Base-by-base conservation (phyloP, 1,140 invertebrate genomes). In the Formica selysi region DNA sequence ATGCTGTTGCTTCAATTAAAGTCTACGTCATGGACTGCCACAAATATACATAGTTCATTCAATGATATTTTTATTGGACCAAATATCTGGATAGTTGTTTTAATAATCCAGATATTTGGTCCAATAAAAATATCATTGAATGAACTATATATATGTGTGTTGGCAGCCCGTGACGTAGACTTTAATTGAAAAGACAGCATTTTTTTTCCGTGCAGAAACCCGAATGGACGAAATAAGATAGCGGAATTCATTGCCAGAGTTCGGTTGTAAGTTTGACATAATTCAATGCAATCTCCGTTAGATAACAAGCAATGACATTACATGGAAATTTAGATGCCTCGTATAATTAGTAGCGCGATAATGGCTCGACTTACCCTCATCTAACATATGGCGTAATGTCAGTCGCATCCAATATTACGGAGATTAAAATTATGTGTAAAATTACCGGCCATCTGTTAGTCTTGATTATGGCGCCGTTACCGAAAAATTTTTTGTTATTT, bases 341-440 rank as follows among this genome's bases (percentile, higher is more conserved):
- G 26, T 16, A 76, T n/a, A 84, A 76, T 76, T 76, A 76, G 70
- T 32, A 26, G 54, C 80, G 13, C 38, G 41, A 13, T 62, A 84
- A 74, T 84, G 71, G 44, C 32, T 70, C 32, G 26, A 62, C 16
- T 38, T 44, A 74, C 11, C 38, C 22, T 67, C 41, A 76, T 62
- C 22, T 22, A 22, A 22, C 22, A 22, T 22, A 22, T 22, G 22
- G 22, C 22, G 22, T 22, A 22, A 22, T 22, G 22, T 22, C 22
- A 22, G 38, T 29, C 16, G 4, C 5, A 29, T 68, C 7, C 51
- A 51, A 62, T 57, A 84, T 76, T 76, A 74, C 26, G 32, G 11
- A 29, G 26, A 48, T 83, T 62, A 44, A 79, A 79, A 79, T 79
- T 79, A 38, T 54, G n/a, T 79, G n/a, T 54, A 67, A 79, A 68